phyloP scores from a whole-genome alignment of 2,888 invertebrate species.

The Meiosimyza decipiens region DNA sequence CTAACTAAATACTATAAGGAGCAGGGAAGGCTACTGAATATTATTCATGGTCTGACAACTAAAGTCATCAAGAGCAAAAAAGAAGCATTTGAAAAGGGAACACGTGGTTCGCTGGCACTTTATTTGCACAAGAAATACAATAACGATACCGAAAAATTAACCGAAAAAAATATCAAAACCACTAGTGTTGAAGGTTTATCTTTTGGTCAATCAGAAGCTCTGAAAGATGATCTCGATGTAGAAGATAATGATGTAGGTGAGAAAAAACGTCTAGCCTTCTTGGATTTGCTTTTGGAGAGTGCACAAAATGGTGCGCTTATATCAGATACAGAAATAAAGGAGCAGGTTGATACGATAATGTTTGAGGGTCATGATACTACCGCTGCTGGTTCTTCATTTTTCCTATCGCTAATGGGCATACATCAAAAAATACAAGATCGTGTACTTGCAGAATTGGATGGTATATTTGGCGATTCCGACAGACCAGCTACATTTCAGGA shows the following conservation, averaged over 20 bases:
- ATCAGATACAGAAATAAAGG: slow-evolving; percentile 82
- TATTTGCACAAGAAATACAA: slow-evolving; percentile 46
- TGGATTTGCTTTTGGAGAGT: slow-evolving; percentile 85
- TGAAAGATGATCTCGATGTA: slow-evolving; percentile 84
- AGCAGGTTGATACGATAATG: slow-evolving; percentile 89
- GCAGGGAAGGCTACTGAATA: slow-evolving; percentile 78
- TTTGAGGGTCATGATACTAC: slow-evolving; percentile 89
- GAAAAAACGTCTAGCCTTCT: slow-evolving; percentile 86
- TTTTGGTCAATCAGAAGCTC: slow-evolving; percentile 77
- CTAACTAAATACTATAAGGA: slow-evolving; percentile 79
- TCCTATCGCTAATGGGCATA: slow-evolving; percentile 80
- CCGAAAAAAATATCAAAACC: slow-evolving; percentile 34
- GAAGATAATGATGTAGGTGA: slow-evolving; percentile 82
- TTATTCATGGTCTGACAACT: slow-evolving; percentile 84
- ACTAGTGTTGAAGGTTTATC: slow-evolving; percentile 75
- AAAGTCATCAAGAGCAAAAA: slow-evolving; percentile 83
- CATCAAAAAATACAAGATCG: slow-evolving; percentile 79
- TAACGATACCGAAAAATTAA: slow-evolving; percentile 42
- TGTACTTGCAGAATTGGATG: slow-evolving; percentile 78
- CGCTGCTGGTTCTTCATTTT: slow-evolving; percentile 84
- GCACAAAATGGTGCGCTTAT: slow-evolving; percentile 78
- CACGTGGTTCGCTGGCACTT: slow-evolving; percentile 67
- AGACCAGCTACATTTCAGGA: slow-evolving; percentile 83
- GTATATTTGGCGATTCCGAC: slow-evolving; percentile 81
- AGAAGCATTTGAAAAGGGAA: slow-evolving; percentile 77